Evolutionary conservation across 2,888 invertebrate genomes (phyloP).

Genomic region (Drosophila birchii): DNA sequence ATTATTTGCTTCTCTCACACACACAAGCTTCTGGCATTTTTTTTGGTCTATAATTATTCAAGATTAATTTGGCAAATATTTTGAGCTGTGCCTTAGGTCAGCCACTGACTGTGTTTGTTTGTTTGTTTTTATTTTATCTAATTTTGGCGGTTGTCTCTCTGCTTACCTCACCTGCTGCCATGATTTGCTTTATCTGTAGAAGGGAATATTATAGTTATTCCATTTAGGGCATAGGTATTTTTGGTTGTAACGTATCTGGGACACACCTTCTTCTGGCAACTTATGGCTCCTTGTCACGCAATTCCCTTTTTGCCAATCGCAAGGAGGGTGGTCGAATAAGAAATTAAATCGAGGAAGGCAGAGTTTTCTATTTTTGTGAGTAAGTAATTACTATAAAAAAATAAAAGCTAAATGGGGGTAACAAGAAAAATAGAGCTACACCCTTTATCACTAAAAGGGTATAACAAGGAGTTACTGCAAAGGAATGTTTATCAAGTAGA

Average conservation of each 20-base stretch:
- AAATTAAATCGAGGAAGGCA: conserved; percentile 17
- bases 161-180: conserved; percentile 41
- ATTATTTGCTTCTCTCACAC: conserved; percentile 43
- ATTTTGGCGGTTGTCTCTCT: conserved; percentile 5
- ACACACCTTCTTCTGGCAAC: conserved; percentile 9
- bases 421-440: no score
- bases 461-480: no score
- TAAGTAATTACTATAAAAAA: conserved; percentile 9
- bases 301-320: conserved; percentile 5
- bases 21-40: conserved; percentile 1
- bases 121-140: not conserved
- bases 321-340: conserved; percentile 6
- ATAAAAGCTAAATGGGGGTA: not conserved
- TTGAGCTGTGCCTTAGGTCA: conserved; percentile 43
- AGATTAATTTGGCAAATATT: conserved; percentile 58
- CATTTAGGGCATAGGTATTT: conserved; percentile 9
- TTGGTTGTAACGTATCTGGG: not conserved
- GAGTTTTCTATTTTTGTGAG: not conserved
- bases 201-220: conserved; percentile 9
- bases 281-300: conserved; percentile 32
- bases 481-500: no score
- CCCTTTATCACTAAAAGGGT: no score
- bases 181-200: conserved; percentile 6
- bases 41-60: conserved; percentile 57
- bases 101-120: conserved; percentile 3